phyloP scores from a whole-genome alignment of 2,113 vertebrate species.

The Cervus canadensis region DNA sequence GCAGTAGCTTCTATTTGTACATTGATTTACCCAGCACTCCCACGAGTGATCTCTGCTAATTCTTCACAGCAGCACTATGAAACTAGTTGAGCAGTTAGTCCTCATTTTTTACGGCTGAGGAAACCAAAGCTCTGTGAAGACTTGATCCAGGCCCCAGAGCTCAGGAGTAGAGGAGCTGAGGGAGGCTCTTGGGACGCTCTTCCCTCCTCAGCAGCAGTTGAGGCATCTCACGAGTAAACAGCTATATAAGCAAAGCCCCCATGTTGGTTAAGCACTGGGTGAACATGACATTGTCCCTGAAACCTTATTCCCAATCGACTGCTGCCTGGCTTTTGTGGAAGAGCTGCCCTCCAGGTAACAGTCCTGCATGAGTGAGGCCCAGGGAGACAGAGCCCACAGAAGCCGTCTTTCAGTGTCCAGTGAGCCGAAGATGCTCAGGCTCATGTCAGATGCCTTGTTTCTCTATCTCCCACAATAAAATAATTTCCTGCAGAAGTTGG shows the following conservation, averaged over 20 bases:
- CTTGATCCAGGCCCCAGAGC: background rate
- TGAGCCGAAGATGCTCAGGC: background rate
- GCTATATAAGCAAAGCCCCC: background rate
- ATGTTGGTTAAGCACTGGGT: background rate
- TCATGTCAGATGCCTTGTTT: background rate
- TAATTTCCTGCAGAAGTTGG: background rate
- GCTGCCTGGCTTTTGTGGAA: background rate
- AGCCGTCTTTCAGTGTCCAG: background rate
- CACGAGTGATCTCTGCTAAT: background rate
- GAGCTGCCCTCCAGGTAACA: background rate
- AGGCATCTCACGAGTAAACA: background rate
- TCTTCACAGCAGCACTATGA: background rate
- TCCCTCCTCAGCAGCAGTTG: background rate
- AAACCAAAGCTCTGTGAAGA: background rate
- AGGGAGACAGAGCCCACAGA: background rate
- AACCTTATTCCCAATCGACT: background rate
- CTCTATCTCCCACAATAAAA: background rate
- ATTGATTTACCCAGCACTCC: background rate
- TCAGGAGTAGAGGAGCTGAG: background rate
- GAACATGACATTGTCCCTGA: background rate
- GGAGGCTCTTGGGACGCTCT: rapidly evolving
- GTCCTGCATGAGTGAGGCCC: background rate
- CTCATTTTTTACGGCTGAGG: background rate
- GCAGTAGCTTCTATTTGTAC: background rate
- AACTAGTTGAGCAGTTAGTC: background rate